phyloP scores from a whole-genome alignment of 37 sponge, comb jelly and placozoan genomes.

The Chondrosia reniformis region DNA sequence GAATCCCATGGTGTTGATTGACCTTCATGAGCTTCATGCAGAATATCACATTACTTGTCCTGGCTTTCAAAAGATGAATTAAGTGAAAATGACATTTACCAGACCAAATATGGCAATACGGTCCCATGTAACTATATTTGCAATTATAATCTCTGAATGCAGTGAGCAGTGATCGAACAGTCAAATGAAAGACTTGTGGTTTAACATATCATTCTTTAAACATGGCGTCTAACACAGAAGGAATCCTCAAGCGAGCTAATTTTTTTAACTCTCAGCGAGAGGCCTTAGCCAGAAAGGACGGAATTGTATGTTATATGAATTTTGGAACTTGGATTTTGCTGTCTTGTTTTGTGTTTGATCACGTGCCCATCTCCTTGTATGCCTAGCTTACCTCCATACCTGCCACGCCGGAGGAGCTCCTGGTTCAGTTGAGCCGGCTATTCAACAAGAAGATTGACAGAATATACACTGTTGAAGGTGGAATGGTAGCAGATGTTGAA shows the following conservation, averaged over 20 bases:
- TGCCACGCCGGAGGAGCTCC: background rate
- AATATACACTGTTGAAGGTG: background rate
- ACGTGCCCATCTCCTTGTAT: background rate
- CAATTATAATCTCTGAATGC: no score
- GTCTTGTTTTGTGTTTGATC: background rate
- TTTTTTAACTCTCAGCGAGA: slow-evolving; percentile 17
- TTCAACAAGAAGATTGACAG: background rate
- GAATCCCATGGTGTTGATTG: no score
- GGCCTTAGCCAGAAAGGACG: slow-evolving; percentile 6
- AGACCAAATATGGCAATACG: no score
- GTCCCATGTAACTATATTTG: no score
- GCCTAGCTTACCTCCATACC: background rate
- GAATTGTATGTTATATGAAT: background rate
- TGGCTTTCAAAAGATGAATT: no score
- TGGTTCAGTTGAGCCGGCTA: background rate
- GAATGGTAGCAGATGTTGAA: background rate
- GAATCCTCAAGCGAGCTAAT: background rate
- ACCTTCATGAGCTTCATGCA: no score
- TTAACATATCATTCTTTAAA: slow-evolving; percentile 13
- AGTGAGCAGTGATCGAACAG: background rate
- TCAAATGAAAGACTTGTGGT: background rate
- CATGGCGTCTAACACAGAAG: slow-evolving; percentile 9
- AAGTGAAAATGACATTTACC: no score
- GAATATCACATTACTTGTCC: no score
- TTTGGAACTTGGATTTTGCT: no score